Conservation (phyloP, 2,113 vertebrate species). For the Corythornis cristatus region DNA sequence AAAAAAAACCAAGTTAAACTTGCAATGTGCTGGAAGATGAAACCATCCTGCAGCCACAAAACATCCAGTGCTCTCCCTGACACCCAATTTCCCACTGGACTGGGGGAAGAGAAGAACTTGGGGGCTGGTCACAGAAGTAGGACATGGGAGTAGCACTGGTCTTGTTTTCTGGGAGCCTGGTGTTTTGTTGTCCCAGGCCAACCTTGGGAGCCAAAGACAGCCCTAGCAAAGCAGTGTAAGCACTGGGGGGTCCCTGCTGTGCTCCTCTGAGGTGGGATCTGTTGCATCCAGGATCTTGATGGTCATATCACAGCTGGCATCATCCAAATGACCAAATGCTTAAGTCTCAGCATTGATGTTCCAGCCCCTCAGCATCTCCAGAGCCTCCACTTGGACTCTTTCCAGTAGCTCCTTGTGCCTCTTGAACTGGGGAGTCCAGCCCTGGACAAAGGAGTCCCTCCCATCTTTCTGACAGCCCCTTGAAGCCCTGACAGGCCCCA, state of each 20-base stretch:
- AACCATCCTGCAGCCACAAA: not conserved
- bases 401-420: too few relatives aligned
- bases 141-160: not conserved
- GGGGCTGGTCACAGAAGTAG: not conserved
- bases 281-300: not conserved
- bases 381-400: too few relatives aligned
- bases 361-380: too few relatives aligned
- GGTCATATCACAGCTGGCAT: fast-evolving
- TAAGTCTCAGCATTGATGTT: too few relatives aligned
- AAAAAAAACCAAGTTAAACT: not conserved
- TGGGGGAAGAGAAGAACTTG: not conserved
- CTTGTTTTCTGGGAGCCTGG: not conserved
- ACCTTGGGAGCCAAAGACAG: not conserved
- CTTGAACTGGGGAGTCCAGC: too few relatives aligned
- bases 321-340: not conserved
- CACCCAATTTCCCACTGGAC: fast-evolving
- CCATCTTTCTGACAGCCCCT: too few relatives aligned
- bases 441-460: too few relatives aligned
- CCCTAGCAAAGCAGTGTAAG: not conserved
- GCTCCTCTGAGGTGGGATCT: not conserved
- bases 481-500: too few relatives aligned
- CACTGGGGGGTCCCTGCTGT: not conserved
- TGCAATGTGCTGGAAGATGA: not conserved
- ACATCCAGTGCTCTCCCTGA: not conserved
- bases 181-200: not conserved